Base-by-base conservation (phyloP, 2,888 invertebrate species). In the Morpho achilles region DNA sequence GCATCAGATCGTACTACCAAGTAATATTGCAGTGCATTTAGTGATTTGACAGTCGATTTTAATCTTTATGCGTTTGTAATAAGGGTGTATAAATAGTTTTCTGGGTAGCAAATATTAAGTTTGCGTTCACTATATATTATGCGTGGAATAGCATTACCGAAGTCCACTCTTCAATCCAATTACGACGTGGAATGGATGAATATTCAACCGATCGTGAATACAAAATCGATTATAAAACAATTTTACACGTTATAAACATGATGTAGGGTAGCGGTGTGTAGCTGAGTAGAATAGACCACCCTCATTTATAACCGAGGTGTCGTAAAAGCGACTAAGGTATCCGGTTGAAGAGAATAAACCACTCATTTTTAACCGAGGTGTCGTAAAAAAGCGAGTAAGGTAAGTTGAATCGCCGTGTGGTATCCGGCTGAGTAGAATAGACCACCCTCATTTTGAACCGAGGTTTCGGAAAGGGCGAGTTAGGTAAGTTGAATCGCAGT, bases 121-220 rank as follows among this genome's bases (percentile, higher is more conserved):
- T 63, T 65, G 69, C 59, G 66, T 66, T 61, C 46, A 54, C 59
- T 64, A 70, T 64, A 66, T 68, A 69, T 69, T 69, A 61, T 65
- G 68, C 70, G 68, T 71, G 69, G 68, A 62, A 71, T 71, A 69
- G 72, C 71, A 69, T 73, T 73, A 71, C 65, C 62, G 61, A 61
- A 59, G 75, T 73, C 79, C 75, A 75, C 73, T 78, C 76, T 75
- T 72, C 74, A 73, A 73, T 81, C 79, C 82, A 84, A 84, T 86
- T 84, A 84, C 77, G 70, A 73, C 73, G 68, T 76, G 74, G 78
- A 82, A 79, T 76, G 75, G 75, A 79, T 82, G 83, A 84, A 84
- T 84, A 84, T 84, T 83, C 80, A 80, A 73, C 76, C 73, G 73
- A 77, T 76, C 77, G 78, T 70, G 77, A 76, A 79, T 75, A 73